Evolutionary conservation across 2,797 vertebrate genomes (phyloP), one percentile per base, ranked within the genome.

Genomic region (Acipenser transmontanus): DNA sequence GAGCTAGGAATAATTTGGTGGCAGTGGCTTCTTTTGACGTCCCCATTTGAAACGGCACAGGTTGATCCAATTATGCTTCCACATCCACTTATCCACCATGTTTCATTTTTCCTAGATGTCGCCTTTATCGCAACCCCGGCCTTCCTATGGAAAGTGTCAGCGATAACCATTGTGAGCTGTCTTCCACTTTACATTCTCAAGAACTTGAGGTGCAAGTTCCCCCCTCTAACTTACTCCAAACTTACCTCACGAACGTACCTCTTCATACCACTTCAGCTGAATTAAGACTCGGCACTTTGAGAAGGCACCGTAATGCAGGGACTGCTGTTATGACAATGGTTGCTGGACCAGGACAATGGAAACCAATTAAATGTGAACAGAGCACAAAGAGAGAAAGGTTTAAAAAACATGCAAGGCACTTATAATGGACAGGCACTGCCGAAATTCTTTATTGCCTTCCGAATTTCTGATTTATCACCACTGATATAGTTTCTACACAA

Each of bases 151-250:
- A 99, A 99, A 86, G 96, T 99, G 82, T 95, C 88, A 0, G 87
- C 91, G 66, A 93, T 98, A 87, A 99, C 97, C 4, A 74, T 96
- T 77, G 91, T 99, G 84, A 99, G 96, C 93, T 99, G 95, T 86
- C 94, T 99, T 83, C 97, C 97, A 12, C 96, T 99, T 73, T 99
- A 99, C 85, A 89, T 96, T 71, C 89, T 99, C 83, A 99, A 99
- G 83, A 95, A 95, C 90, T 88, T 99, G 87, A 97, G 94, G 84
- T 91, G 96, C 73, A 99, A 94, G 83, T 97, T 99, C 72, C 97
- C 97, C 2, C 97, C 97, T 0, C 95, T 97, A 1, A 98, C 95
- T 85, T 99, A 99, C 88, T 98, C 93, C 85, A 99, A 99, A 78
- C 93, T 99, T 66, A 93, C 92, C 73, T 93, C 93, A 0, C 98